Evolutionary conservation across 2,797 vertebrate species (phyloP).

Genomic region (Trachurus trachurus): DNA sequence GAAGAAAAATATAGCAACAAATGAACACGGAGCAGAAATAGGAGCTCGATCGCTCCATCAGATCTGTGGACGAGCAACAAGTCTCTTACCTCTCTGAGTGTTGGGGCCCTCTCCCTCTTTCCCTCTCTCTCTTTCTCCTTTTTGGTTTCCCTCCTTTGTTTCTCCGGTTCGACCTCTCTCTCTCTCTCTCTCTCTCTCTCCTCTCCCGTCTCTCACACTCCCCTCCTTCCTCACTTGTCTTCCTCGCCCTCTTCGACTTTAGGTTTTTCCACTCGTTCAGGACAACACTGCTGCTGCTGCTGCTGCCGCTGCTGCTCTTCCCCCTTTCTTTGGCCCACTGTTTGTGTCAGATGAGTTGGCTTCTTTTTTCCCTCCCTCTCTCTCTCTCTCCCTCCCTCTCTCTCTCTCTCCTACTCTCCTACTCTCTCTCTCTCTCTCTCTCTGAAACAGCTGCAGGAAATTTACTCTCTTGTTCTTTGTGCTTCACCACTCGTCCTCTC

Average conservation of each 20-base stretch:
- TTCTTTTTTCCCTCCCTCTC: slow-evolving; percentile 57
- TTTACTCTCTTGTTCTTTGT: slow-evolving; percentile 62
- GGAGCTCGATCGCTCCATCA: slow-evolving; percentile 44
- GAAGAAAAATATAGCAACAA: slow-evolving; percentile 77
- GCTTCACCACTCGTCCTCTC: slow-evolving; percentile 51
- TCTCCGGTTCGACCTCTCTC: slow-evolving; percentile 33
- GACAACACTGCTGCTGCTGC: slow-evolving; percentile 50
- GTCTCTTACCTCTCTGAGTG: slow-evolving; percentile 66
- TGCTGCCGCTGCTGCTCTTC: slow-evolving; percentile 55
- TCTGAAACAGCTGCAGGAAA: slow-evolving; percentile 79
- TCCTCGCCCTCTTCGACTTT: slow-evolving; percentile 44
- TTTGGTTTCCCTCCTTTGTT: slow-evolving; percentile 27
- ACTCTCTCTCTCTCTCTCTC: slow-evolving; percentile 32
- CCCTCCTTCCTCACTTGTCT: slow-evolving; percentile 27
- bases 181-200: neutral
- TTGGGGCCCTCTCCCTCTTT: slow-evolving; percentile 43
- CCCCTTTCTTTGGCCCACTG: slow-evolving; percentile 78
- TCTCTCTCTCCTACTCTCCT: slow-evolving; percentile 17
- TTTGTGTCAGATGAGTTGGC: slow-evolving; percentile 86
- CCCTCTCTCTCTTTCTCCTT: slow-evolving; percentile 15
- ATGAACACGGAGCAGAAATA: slow-evolving; percentile 77
- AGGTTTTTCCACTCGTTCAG: slow-evolving; percentile 66
- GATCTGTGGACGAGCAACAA: slow-evolving; percentile 5
- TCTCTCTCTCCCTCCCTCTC: slow-evolving; percentile 22
- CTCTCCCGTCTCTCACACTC: neutral